Conservation (phyloP, 2,113 vertebrate species). For the Cathartes aura region DNA sequence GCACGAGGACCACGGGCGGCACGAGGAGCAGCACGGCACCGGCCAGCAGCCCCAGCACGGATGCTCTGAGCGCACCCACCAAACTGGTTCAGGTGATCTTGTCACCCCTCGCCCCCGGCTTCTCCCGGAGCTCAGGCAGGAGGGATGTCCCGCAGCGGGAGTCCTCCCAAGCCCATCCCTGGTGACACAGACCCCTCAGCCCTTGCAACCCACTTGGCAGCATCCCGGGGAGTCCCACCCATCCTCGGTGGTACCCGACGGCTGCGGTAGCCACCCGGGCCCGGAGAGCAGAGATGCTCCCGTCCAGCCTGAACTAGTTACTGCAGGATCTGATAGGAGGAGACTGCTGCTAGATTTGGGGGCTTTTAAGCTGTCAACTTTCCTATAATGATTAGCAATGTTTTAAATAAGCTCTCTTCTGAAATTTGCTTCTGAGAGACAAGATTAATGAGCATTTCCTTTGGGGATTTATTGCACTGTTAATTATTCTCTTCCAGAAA, state of each 20-base stretch:
- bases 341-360: background rate
- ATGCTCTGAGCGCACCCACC: background rate
- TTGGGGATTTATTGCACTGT: constrained; percentile 42
- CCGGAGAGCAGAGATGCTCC: background rate
- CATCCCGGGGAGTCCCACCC: background rate
- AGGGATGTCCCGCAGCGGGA: accelerated
- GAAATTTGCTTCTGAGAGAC: constrained; percentile 60
- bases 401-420: constrained; percentile 42
- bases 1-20: accelerated
- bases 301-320: background rate
- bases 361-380: constrained; percentile 45
- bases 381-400: constrained; percentile 46
- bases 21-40: accelerated
- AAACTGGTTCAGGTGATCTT: accelerated
- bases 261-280: accelerated
- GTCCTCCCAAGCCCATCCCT: background rate
- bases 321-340: constrained; percentile 16
- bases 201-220: accelerated
- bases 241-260: accelerated
- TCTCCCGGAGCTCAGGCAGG: background rate
- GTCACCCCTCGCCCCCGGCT: background rate
- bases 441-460: constrained; percentile 63
- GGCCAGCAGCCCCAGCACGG: background rate
- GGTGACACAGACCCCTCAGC: background rate
- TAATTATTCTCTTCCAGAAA: constrained; percentile 59